These are phyloP conservation scores for Limnephilus rhombicus DNA, from an alignment of 2,888 invertebrate genomes.

Conservation along the genomic window DNA sequence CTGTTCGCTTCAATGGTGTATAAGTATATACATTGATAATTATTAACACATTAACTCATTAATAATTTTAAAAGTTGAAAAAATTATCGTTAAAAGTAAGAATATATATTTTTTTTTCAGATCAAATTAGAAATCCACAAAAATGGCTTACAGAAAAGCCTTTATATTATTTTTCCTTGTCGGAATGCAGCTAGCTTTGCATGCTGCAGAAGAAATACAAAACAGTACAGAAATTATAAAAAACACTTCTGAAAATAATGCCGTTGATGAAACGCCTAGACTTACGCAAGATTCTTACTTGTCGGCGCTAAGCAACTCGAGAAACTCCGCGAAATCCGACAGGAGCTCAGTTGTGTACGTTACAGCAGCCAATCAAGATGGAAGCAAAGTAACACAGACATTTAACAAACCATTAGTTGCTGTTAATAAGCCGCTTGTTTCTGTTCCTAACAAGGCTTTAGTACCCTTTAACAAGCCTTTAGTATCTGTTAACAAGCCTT, in stretches of 20 bases:
- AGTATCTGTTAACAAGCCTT: constrained; percentile 4
- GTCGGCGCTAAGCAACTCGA: constrained; percentile 54
- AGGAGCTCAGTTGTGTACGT: constrained; percentile 58
- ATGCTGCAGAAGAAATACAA: constrained; percentile 49
- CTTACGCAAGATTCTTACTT: constrained; percentile 61
- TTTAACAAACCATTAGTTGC: background rate
- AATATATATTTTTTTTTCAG: background rate
- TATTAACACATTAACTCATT: too few relatives aligned
- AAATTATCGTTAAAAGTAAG: too few relatives aligned
- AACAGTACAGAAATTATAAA: constrained; percentile 38
- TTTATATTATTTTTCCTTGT: background rate
- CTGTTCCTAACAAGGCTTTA: background rate
- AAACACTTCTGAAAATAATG: background rate
- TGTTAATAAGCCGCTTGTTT: background rate
- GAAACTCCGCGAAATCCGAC: constrained; percentile 51
- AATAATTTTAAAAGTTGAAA: too few relatives aligned
- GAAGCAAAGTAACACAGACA: constrained; percentile 9
- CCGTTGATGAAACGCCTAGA: constrained; percentile 46
- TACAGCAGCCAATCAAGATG: constrained; percentile 57
- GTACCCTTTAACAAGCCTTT: background rate
- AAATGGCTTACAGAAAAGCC: background rate
- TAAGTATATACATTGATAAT: too few relatives aligned
- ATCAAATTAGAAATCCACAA: background rate
- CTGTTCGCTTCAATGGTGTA: too few relatives aligned
- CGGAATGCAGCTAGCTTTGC: background rate